phyloP scores from a whole-genome alignment of 2,113 vertebrate genomes.

The Syngnathus scovelli region DNA sequence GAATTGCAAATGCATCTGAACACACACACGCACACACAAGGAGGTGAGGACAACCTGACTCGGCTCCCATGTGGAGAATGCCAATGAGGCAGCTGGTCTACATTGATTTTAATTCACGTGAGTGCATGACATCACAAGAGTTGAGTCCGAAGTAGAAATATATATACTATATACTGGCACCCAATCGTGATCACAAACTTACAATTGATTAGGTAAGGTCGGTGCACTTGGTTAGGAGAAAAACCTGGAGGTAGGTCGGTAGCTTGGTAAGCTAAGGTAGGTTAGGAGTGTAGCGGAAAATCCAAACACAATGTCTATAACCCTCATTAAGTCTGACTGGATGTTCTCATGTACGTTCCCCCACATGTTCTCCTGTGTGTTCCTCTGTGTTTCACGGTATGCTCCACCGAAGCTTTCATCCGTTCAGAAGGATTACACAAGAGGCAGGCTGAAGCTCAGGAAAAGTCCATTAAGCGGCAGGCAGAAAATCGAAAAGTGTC shows the following conservation, averaged over 20 bases:
- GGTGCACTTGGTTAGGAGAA: too few relatives aligned
- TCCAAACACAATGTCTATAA: too few relatives aligned
- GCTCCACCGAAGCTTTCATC: background rate
- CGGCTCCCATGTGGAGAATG: slow-evolving; percentile 56
- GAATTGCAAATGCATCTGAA: background rate
- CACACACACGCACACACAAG: background rate
- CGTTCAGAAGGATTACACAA: background rate
- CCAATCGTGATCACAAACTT: too few relatives aligned
- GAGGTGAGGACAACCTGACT: slow-evolving; percentile 35
- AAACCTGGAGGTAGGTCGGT: too few relatives aligned
- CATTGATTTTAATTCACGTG: slow-evolving; percentile 36
- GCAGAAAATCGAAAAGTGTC: slow-evolving; percentile 2
- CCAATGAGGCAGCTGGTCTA: slow-evolving; percentile 63
- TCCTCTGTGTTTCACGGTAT: background rate
- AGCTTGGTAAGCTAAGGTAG: too few relatives aligned
- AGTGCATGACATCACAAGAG: background rate
- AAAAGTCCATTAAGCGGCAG: slow-evolving; percentile 4
- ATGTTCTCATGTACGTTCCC: background rate
- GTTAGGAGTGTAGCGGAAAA: too few relatives aligned
- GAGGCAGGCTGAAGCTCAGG: background rate
- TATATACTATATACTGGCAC: too few relatives aligned
- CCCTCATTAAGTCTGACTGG: background rate
- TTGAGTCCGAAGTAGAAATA: too few relatives aligned
- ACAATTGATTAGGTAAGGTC: too few relatives aligned
- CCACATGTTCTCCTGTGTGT: background rate